A percentile compares a stretch with the other conserved stretches of the same genome.
phyloP scores from a whole-genome alignment of 1,140 invertebrate species.

The Drosophila albomicans region DNA sequence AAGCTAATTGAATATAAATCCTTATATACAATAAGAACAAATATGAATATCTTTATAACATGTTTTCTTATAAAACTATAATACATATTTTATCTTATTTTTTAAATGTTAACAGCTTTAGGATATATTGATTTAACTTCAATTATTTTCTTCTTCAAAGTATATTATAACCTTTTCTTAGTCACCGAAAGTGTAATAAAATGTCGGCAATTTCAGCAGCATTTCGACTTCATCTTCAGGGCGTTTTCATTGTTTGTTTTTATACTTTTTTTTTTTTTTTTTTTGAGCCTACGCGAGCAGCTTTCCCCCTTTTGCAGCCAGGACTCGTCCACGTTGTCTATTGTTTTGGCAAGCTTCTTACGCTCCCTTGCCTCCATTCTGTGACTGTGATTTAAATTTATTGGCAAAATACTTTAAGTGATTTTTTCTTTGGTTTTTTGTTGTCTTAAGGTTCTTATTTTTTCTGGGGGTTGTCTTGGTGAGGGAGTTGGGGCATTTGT shows the following conservation, averaged over 20 bases:
- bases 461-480: conserved; percentile 16
- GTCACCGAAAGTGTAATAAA: background rate
- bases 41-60: no score
- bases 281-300: conserved; percentile 13
- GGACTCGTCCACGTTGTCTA: conserved; percentile 34
- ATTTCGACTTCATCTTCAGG: conserved; percentile 19
- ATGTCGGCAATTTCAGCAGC: conserved; percentile 15
- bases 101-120: no score
- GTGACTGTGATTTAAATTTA: conserved; percentile 83
- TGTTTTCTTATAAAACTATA: no score
- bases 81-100: no score
- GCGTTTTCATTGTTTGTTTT: conserved; percentile 28
- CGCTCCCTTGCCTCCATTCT: conserved; percentile 10
- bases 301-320: conserved; percentile 2
- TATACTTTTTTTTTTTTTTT: conserved; percentile 7
- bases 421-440: conserved; percentile 56
- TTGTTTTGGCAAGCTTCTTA: conserved; percentile 46
- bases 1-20: no score
- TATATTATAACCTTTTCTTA: no score
- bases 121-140: no score
- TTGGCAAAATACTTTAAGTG: conserved; percentile 83
- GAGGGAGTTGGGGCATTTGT: conserved; percentile 22
- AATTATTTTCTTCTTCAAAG: no score
- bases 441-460: conserved; percentile 13
- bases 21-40: no score